Percentiles rank a stretch among this genome's conserved stretches.
These are phyloP conservation scores for Acrossocheilus wenchowensis DNA, from an alignment of 2,797 vertebrate species.

Conservation along the genomic window DNA sequence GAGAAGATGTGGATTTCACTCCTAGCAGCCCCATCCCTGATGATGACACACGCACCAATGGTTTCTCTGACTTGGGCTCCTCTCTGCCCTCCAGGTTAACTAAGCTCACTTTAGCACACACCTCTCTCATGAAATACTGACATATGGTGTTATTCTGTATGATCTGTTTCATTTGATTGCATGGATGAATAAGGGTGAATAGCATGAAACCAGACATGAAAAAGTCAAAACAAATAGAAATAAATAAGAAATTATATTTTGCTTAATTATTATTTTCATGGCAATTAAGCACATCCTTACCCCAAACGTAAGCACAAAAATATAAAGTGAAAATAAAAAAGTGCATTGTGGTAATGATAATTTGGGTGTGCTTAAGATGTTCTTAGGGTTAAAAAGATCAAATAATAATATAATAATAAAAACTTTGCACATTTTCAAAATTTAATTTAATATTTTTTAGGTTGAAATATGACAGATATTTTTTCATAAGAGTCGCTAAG, in stretches of 20 bases:
- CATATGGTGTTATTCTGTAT: neutral
- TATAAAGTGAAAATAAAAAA: neutral
- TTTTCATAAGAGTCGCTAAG: neutral
- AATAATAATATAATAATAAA: neutral
- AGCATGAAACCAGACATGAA: neutral
- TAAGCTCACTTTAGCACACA: neutral
- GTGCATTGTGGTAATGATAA: neutral
- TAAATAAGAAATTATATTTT: neutral
- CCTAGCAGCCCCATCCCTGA: slow-evolving; percentile 93
- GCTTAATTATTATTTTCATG: neutral
- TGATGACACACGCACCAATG: slow-evolving; percentile 91
- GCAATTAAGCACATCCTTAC: neutral
- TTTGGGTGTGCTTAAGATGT: neutral
- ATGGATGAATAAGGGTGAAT: neutral
- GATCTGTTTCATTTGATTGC: neutral
- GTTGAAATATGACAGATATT: neutral
- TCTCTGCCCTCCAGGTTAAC: slow-evolving; percentile 93
- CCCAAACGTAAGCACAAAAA: neutral
- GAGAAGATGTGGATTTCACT: slow-evolving; percentile 91
- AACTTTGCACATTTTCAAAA: neutral
- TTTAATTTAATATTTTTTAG: neutral
- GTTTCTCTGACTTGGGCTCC: slow-evolving; percentile 93
- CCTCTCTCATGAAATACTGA: neutral
- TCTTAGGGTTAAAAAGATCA: neutral
- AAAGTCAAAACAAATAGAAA: neutral